Conservation (phyloP, 2,797 vertebrate species). For the Gorsachius magnificus region DNA sequence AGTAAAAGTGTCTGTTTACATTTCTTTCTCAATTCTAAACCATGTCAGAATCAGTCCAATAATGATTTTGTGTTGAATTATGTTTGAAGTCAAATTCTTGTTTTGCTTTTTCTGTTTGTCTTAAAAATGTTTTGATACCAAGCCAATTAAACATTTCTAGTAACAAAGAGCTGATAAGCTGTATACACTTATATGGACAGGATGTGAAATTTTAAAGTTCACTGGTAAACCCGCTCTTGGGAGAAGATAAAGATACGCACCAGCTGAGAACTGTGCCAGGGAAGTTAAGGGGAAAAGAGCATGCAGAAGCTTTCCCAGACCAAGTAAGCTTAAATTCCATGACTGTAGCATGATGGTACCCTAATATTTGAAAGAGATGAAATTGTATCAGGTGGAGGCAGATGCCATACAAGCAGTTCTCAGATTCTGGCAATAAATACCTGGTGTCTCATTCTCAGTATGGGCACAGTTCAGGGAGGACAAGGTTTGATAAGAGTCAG, state of each 20-base stretch:
- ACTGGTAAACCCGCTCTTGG: background rate
- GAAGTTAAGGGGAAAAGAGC: background rate
- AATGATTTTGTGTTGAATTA: background rate
- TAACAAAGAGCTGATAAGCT: background rate
- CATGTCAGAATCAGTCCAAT: background rate
- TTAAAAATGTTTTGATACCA: background rate
- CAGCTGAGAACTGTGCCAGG: background rate
- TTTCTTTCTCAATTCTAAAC: background rate
- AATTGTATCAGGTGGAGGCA: background rate
- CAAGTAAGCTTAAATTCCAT: background rate
- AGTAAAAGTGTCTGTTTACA: background rate
- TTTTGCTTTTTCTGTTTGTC: background rate
- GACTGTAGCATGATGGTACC: background rate
- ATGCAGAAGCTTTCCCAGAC: background rate
- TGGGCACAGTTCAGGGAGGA: background rate
- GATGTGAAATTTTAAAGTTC: background rate
- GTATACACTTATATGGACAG: background rate
- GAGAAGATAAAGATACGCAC: background rate
- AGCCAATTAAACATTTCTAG: background rate
- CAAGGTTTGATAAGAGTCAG: background rate
- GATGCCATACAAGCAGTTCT: background rate
- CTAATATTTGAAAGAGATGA: background rate
- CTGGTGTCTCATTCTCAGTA: background rate
- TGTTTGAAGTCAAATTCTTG: background rate
- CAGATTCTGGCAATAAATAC: background rate